These are phyloP conservation scores for Drosophila heteroneura DNA, from an alignment of 2,888 invertebrate species.

Conservation along the genomic window DNA sequence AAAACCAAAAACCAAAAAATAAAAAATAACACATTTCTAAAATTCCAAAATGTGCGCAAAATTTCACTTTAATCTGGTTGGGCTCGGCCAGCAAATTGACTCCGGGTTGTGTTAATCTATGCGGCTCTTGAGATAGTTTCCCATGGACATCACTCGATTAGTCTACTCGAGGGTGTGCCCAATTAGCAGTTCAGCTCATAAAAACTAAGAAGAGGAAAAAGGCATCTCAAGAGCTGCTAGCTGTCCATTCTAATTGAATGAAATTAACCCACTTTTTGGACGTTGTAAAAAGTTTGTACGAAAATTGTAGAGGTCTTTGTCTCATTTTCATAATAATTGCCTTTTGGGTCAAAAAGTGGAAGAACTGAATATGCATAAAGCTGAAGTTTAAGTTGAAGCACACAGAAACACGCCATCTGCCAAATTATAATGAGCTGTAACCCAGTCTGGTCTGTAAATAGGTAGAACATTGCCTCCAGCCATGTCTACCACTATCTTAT, in stretches of 20 bases:
- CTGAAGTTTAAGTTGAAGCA: not conserved
- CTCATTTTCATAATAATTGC: slow-evolving; percentile 67
- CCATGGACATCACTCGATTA: slow-evolving; percentile 56
- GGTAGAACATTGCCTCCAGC: slow-evolving; percentile 39
- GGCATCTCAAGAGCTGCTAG: slow-evolving; percentile 13
- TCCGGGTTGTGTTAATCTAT: slow-evolving; percentile 52
- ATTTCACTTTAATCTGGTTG: slow-evolving; percentile 38
- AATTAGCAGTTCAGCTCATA: slow-evolving; percentile 64
- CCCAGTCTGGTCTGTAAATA: slow-evolving; percentile 23
- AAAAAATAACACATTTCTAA: slow-evolving; percentile 9
- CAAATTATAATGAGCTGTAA: slow-evolving; percentile 64
- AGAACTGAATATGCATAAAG: slow-evolving; percentile 57
- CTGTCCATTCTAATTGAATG: slow-evolving; percentile 75
- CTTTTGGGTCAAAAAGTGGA: slow-evolving; percentile 26
- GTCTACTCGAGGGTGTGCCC: slow-evolving; percentile 57
- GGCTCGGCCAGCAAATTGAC: slow-evolving; percentile 15
- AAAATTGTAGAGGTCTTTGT: slow-evolving; percentile 48
- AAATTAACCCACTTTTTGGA: slow-evolving; percentile 73
- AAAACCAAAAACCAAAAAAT: not conserved
- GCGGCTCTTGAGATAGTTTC: slow-evolving; percentile 50
- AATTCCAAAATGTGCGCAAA: slow-evolving; percentile 28
- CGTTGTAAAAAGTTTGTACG: slow-evolving; percentile 49
- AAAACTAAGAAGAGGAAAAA: slow-evolving; percentile 32
- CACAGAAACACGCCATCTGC: slow-evolving; percentile 38
- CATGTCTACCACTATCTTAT: slow-evolving; percentile 1